Evolutionary conservation across 1,140 invertebrate genomes (phyloP), one percentile per base, ranked within the genome.

Genomic region (Zaprionus capensis): DNA sequence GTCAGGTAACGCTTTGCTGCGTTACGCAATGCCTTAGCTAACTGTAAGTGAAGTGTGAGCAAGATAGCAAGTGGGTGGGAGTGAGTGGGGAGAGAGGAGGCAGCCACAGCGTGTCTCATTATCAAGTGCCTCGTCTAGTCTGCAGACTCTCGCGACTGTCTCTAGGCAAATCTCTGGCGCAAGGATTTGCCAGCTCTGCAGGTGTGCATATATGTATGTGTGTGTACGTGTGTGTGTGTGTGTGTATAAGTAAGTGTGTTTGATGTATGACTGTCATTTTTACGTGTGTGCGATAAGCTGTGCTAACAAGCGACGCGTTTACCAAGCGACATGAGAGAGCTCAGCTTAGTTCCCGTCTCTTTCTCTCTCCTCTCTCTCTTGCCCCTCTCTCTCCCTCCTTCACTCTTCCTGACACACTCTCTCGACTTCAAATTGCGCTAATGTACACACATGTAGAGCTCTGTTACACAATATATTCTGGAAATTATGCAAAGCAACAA

Each of bases 111-210:
- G 46, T 28, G 69, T 69, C 71, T 71, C 78, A 87, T 87, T 83
- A 87, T 83, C 78, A 88, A 87, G 81, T 87, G 83, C 76, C 65
- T 59, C 51, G 57, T 82, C 58, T 80, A 62, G 59, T 70, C 28
- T 46, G 28, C 49, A 31, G 67, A 51, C 26, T 71, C 64, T 71
- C 64, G 41, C 41, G 65, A 34, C 57, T 74, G 76, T 74, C 64
- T 78, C 62, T 44, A 62, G 53, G 58, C 55, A 63, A 71, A 71
- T 62, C 68, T 64, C 68, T 53, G 41, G 41, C n/a, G 3, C n/a
- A 46, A 46, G 41, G 41, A 46, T 46, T 46, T 46, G 53, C 14
- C 53, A 31, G 26, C 5, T 56, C 2, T 28, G 7, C 51, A 26
- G 20, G 22, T 53, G 14, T 28, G 9, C 28, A 31, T 31, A 9